phyloP scores from a whole-genome alignment of 2,888 invertebrate genomes.

The Amphipyra tragopoginis region DNA sequence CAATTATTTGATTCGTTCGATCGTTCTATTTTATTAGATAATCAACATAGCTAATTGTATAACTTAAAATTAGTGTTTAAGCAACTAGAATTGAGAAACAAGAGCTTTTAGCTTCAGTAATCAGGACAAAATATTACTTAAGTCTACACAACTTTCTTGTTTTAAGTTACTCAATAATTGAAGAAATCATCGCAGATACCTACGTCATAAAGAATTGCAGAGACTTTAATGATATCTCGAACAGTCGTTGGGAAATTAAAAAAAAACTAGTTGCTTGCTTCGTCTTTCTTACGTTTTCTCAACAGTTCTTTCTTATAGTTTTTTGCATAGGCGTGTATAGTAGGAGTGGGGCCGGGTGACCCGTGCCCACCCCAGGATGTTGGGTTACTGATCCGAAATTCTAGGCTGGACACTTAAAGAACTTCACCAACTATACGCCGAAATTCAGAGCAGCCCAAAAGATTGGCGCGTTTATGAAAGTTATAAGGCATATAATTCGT shows the following conservation, averaged over 20 bases:
- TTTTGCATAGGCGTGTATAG: too few relatives aligned
- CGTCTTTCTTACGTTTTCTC: not conserved
- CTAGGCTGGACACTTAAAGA: too few relatives aligned
- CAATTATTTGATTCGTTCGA: too few relatives aligned
- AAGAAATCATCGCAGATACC: constrained; percentile 26
- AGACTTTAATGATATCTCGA: constrained; percentile 2
- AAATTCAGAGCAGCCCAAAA: too few relatives aligned
- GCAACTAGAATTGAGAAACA: constrained; percentile 4
- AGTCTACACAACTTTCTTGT: constrained; percentile 37
- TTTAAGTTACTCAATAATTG: constrained; percentile 34
- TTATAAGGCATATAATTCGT: too few relatives aligned
- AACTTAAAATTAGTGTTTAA: constrained; percentile 3
- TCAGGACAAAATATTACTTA: constrained; percentile 42
- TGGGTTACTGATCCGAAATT: too few relatives aligned
- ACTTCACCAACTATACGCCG: too few relatives aligned
- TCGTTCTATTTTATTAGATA: constrained; percentile 1
- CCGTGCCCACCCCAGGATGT: too few relatives aligned
- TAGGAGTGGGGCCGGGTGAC: too few relatives aligned
- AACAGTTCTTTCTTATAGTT: too few relatives aligned
- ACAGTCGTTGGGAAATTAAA: constrained; percentile 1
- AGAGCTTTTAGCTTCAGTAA: constrained; percentile 29
- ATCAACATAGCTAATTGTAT: constrained; percentile 12
- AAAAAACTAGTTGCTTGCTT: not conserved
- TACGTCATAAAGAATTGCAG: constrained; percentile 8
- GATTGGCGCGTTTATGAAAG: too few relatives aligned